Evolutionary conservation across 2,888 invertebrate genomes (phyloP), one percentile per base, ranked within the genome.

Genomic region (Microchrysa polita): DNA sequence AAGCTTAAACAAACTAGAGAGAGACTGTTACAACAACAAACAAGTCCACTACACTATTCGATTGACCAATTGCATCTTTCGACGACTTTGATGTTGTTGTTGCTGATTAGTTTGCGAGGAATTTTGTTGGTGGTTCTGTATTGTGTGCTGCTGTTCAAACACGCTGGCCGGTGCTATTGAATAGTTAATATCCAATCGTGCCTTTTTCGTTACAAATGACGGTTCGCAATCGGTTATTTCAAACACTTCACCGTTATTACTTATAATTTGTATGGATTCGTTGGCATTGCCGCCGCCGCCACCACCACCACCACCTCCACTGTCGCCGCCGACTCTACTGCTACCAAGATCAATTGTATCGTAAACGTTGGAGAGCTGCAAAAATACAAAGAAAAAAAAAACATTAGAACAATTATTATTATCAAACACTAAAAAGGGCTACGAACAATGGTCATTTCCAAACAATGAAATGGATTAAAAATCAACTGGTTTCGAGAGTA

Each of bases 281-380:
- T 84, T 84, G 42, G 82, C 89, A 76, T 92, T 92, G 48, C 18
- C 20, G 2, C 20, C 48, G 48, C 48, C 48, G 48, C 48, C 48
- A n/a, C n/a, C n/a, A n/a, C n/a, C n/a, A n/a, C n/a, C n/a, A n/a
- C n/a, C n/a, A n/a, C n/a, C n/a, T n/a, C n/a, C 89, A 76, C 92
- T 92, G 48, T 16, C 20, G 2, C 20, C 48, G 48, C 48, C 48
- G 48, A 4, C 48, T 77, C 92, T 91, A 77, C 90, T 86, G 74
- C 27, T 34, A 7, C 27, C 27, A 34, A 34, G 4, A 34, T 92
- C 92, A 67, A 92, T 88, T 79, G 91, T 90, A 81, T 93, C 93
- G 81, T 92, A 93, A 1, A 92, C 86, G 75, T 90, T 90, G 79
- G 90, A 86, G 5, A 92, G 89, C 91, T 91, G 80, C 34, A 78